Percentiles rank a stretch among this genome's conserved stretches.
Evolutionary conservation across 1,140 invertebrate species (phyloP).

Genomic region (Delia radicum): DNA sequence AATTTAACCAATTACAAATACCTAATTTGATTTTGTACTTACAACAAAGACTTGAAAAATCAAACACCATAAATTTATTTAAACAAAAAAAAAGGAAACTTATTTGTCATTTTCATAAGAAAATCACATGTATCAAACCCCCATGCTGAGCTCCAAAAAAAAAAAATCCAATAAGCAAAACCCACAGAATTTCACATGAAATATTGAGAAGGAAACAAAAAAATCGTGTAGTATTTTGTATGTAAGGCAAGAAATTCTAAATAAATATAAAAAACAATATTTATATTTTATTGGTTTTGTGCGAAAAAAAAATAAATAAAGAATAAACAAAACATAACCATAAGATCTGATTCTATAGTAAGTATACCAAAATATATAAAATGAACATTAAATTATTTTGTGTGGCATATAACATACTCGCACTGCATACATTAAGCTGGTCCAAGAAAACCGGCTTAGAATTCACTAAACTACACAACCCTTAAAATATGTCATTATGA

Average conservation of each 20-base stretch:
- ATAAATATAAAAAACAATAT: conserved; percentile 9
- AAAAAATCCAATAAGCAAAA: neutral
- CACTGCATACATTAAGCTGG: neutral
- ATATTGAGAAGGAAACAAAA: neutral
- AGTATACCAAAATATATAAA: neutral
- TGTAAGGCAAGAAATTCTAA: neutral
- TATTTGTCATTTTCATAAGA: conserved; percentile 13
- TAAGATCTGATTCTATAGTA: neutral
- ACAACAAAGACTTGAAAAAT: neutral
- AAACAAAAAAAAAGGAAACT: neutral
- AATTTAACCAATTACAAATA: neutral
- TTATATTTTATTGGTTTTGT: conserved; percentile 22
- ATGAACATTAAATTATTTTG: neutral
- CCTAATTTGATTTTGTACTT: neutral
- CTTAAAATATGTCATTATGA: too few relatives aligned
- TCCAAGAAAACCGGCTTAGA: neutral
- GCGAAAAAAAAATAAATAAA: neutral
- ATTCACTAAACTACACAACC: too few relatives aligned
- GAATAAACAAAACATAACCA: neutral
- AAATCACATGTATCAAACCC: conserved; percentile 13
- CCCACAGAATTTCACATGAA: neutral
- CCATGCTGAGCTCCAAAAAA: neutral
- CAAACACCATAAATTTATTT: neutral
- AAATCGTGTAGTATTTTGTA: too few relatives aligned
- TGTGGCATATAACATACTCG: neutral